Evolutionary conservation across 2,113 vertebrate species (phyloP).

Genomic region (Ammodytes marinus): DNA sequence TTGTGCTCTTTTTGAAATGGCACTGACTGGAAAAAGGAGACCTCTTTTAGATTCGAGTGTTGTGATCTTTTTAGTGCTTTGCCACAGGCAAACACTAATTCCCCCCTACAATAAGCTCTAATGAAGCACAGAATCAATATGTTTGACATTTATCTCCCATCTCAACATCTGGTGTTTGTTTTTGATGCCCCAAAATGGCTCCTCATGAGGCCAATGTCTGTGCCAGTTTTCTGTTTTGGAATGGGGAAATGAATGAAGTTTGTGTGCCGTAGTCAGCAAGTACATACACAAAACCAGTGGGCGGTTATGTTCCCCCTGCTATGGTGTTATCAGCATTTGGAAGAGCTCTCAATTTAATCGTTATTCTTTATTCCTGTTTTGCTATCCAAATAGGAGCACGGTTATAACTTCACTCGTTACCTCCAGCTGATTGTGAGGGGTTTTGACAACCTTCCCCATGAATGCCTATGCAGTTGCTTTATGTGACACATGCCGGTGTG

Average conservation of each 20-base stretch:
- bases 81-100: slow-evolving; percentile 53
- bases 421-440: slow-evolving; percentile 42
- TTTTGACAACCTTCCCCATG: slow-evolving; percentile 56
- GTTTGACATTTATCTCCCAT: slow-evolving; percentile 75
- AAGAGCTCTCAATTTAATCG: slow-evolving; percentile 45
- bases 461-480: slow-evolving; percentile 52
- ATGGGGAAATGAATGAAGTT: slow-evolving; percentile 64
- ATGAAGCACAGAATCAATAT: slow-evolving; percentile 74
- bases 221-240: slow-evolving; percentile 68
- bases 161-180: slow-evolving; percentile 79
- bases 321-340: slow-evolving; percentile 29
- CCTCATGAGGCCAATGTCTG: slow-evolving; percentile 61
- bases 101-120: slow-evolving; percentile 62
- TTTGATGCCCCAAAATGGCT: slow-evolving; percentile 73
- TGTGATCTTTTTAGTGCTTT: slow-evolving; percentile 51
- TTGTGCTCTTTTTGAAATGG: slow-evolving; percentile 38
- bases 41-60: slow-evolving; percentile 46
- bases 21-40: slow-evolving; percentile 43
- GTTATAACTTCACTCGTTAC: slow-evolving; percentile 40
- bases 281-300: slow-evolving; percentile 54
- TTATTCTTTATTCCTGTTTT: slow-evolving; percentile 54
- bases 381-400: slow-evolving; percentile 38
- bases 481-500: slow-evolving; percentile 54
- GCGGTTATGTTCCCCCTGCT: slow-evolving; percentile 41
- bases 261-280: slow-evolving; percentile 49